Evolutionary conservation across 2,113 vertebrate species (phyloP).

Genomic region (Myrmecobius fasciatus): DNA sequence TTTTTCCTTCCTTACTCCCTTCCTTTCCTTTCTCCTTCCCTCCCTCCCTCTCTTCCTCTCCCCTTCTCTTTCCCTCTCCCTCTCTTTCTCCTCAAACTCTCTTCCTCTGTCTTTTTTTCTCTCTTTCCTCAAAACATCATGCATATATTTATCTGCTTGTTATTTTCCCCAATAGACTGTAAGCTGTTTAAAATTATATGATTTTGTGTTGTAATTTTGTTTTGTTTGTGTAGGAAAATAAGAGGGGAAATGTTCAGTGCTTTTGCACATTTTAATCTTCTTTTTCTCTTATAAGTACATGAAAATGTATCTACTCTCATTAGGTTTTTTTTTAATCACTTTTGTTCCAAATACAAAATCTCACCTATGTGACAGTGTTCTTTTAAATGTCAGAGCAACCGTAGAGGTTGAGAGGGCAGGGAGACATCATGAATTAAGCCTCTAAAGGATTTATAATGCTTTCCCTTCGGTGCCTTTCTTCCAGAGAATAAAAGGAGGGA

Average conservation of each 20-base stretch:
- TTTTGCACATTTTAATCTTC: conserved; percentile 30
- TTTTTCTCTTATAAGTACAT: conserved; percentile 24
- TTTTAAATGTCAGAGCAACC: conserved; percentile 57
- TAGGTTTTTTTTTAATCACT: conserved; percentile 11
- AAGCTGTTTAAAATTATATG: neutral
- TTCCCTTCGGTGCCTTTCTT: conserved; percentile 58
- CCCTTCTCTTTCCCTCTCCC: too few species aligned
- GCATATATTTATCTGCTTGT: neutral
- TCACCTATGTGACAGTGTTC: conserved; percentile 35
- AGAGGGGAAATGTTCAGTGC: neutral
- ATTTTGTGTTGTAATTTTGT: conserved; percentile 7
- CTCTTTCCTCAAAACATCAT: neutral
- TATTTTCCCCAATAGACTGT: neutral
- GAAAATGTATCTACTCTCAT: neutral
- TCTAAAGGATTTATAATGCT: conserved; percentile 40
- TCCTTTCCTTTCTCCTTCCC: too few species aligned
- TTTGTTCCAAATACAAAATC: conserved; percentile 33
- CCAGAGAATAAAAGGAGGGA: conserved; percentile 56
- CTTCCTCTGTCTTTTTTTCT: neutral
- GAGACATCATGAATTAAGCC: conserved; percentile 37
- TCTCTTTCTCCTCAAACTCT: too few species aligned
- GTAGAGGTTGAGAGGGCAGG: conserved; percentile 1
- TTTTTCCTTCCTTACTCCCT: too few species aligned
- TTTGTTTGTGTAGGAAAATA: conserved; percentile 18
- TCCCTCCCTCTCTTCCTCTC: too few species aligned